Base-by-base conservation (phyloP, 2,113 vertebrate species). In the Pygoscelis adeliae region DNA sequence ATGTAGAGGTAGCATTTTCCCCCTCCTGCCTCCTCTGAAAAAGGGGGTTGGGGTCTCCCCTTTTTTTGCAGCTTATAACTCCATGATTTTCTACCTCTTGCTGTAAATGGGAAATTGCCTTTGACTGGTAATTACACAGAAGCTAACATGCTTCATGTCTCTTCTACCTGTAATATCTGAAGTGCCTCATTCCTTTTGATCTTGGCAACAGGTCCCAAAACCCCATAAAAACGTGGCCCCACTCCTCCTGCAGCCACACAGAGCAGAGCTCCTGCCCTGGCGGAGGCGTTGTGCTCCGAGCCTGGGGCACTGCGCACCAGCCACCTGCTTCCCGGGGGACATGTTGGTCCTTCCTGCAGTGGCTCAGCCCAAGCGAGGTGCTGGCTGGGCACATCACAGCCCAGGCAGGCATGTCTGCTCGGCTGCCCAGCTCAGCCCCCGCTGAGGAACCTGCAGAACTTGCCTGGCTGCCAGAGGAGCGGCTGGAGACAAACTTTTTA, bases 201-300 rank as follows among this genome's bases (percentile, higher is more conserved):
- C 38, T 36, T 38, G 53, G 44, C 44, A 65, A 42, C 13, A 44
- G 26, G 6, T 36, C 40, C 49, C 32, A 22, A 20, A 16, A 2
- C 4, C 12, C 8, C 8, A 30, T 25, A 25, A 32, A 32, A 27
- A 3, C 4, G 3, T 0, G 0, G 11, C 8, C 15, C 32, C 0
- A 0, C 19, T 79, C 8, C 44, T 73, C 27, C 62, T 34, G 23
- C 1, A 4, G n/a, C 44, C 3, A 2, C 11, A 34, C 47, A 15
- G 2, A 21, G 32, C 53, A 81, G 22, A 89, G 25, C 62, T 76
- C 66, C 71, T 59, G n/a, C 49, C 38, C 44, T 1, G 3, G 80
- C 3, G 3, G 34, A 73, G 58, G 44, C 4, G 1, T 11, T 0
- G 4, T 6, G 13, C 47, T 71, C 2, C 2, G 55, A 77, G 63